These are phyloP conservation scores for Phataginus tetradactyla DNA, from an alignment of 2,797 vertebrate species.

Conservation along the genomic window DNA sequence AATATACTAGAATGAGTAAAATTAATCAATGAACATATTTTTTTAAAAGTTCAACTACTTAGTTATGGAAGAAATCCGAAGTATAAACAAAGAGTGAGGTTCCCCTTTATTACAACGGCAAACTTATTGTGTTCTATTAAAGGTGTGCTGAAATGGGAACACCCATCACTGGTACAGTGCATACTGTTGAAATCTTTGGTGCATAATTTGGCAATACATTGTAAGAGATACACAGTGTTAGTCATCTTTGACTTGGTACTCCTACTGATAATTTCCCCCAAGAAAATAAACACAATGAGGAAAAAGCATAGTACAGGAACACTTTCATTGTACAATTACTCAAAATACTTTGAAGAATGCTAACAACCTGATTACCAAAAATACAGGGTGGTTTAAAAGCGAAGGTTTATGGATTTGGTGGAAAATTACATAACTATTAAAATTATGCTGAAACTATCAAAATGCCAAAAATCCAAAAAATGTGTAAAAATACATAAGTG, in stretches of 20 bases:
- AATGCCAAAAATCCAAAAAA: neutral
- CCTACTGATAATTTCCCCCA: neutral
- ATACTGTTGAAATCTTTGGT: neutral
- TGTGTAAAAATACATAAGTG: neutral
- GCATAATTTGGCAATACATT: neutral
- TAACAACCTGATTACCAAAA: constrained; percentile 3
- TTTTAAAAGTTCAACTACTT: neutral
- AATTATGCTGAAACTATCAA: neutral
- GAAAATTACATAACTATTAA: neutral
- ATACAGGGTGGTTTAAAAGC: neutral
- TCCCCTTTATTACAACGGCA: neutral
- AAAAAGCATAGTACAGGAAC: neutral
- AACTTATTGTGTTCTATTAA: neutral
- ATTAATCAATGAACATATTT: neutral
- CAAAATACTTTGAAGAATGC: neutral
- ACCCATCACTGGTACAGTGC: neutral
- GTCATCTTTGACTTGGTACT: neutral
- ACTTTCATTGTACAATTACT: neutral
- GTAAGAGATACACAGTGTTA: neutral
- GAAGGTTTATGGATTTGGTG: neutral
- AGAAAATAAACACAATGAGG: neutral
- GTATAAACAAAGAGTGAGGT: neutral
- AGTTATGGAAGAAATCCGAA: neutral
- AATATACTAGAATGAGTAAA: neutral
- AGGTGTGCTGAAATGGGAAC: neutral